phyloP scores from a whole-genome alignment of 1,140 invertebrate genomes.

The Anoplophora glabripennis region DNA sequence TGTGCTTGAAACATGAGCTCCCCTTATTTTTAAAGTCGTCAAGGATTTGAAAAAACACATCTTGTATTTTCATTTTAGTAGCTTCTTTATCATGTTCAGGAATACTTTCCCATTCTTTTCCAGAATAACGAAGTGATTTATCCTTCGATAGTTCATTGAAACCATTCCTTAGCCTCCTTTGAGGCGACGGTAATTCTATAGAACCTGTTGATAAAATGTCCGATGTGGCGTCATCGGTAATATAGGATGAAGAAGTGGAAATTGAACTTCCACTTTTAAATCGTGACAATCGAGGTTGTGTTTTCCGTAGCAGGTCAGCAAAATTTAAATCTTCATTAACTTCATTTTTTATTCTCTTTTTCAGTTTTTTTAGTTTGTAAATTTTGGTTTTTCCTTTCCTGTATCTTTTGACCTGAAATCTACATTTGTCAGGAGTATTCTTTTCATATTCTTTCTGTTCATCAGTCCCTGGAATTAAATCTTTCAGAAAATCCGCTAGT shows the following conservation, averaged over 20 bases:
- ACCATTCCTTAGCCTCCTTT: constrained; percentile 3
- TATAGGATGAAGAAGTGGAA: constrained; percentile 10
- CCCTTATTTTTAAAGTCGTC: constrained; percentile 1
- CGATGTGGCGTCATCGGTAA: constrained; percentile 1
- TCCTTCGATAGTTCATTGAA: constrained; percentile 7
- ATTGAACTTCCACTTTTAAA: constrained; percentile 5
- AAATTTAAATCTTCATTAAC: neutral
- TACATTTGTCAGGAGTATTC: neutral
- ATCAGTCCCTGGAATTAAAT: neutral
- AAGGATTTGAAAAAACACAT: constrained; percentile 5
- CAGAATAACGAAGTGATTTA: neutral
- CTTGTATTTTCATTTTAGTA: constrained; percentile 4
- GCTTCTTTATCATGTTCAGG: constrained; percentile 1
- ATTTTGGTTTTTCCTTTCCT: constrained; percentile 5
- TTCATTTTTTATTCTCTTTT: neutral
- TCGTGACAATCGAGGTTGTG: neutral
- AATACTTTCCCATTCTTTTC: neutral
- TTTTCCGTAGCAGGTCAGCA: neutral
- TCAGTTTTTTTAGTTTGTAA: constrained; percentile 3
- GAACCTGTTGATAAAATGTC: constrained; percentile 3
- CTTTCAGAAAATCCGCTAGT: neutral
- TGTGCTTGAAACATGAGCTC: constrained; percentile 1
- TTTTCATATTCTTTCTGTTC: neutral
- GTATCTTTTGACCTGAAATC: neutral
- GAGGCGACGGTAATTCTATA: neutral